Percentiles rank a stretch among this genome's conserved stretches.
Evolutionary conservation across 2,113 vertebrate species (phyloP).

Genomic region (Notiomystis cincta): DNA sequence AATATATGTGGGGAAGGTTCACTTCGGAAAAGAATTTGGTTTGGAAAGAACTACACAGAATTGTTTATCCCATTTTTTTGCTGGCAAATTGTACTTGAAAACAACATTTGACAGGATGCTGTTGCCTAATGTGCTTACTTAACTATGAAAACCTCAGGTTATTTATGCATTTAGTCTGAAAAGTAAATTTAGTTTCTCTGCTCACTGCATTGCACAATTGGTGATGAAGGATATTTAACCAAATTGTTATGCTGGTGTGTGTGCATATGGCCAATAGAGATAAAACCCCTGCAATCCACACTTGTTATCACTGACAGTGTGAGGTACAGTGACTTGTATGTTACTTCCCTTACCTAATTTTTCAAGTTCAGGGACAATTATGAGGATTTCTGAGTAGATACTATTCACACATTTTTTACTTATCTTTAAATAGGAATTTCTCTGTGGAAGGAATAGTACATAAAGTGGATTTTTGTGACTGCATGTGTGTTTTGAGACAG

Average conservation of each 20-base stretch:
- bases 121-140: slow-evolving; percentile 3
- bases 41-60: background rate
- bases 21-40: background rate
- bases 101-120: background rate
- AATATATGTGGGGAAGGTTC: background rate
- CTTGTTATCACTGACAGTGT: background rate
- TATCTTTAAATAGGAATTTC: background rate
- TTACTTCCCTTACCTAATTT: background rate
- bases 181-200: background rate
- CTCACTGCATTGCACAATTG: background rate
- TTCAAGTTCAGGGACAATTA: background rate
- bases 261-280: background rate
- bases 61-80: background rate
- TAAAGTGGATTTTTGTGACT: background rate
- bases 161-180: background rate
- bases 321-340: background rate
- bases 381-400: background rate
- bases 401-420: background rate
- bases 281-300: background rate
- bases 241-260: background rate
- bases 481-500: background rate
- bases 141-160: background rate
- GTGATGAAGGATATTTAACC: background rate
- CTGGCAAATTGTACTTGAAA: background rate
- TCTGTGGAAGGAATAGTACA: background rate